Evolutionary conservation across 2,888 invertebrate genomes (phyloP), one percentile per base, ranked within the genome.

Genomic region (Tetropium fuscum): DNA sequence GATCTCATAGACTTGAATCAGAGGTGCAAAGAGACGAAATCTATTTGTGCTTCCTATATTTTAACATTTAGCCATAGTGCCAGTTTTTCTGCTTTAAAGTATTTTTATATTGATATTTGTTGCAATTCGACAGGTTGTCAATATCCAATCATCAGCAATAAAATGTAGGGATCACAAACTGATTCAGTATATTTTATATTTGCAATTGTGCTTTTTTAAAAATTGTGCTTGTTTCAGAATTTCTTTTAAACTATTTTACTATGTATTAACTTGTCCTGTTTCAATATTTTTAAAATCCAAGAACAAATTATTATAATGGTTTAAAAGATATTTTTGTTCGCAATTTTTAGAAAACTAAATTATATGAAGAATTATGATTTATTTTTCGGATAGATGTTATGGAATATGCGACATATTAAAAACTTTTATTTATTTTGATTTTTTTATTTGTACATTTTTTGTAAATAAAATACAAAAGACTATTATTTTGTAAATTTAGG

Each of bases 401-500:
- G 10, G 20, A 27, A 11, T 51, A 40, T 32, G 47, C 40, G 2
- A 8, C 10, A 40, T 40, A 10, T 56, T 56, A 56, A 41, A 43
- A 36, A 22, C 43, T 22, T 67, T 55, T 63, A 56, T 64, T 58
- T 64, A 64, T 65, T 57, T 63, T 49, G 34, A 64, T 53, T 67
- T 69, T 64, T 71, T 63, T 70, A 63, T 71, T 53, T 74, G 67
- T 73, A 71, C 69, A 71, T 73, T 74, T 72, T 69, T 69, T 76
- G 74, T 76, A 75, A 43, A 75, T 73, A 74, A 64, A 65, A 73
- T 68, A 61, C 54, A 71, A 67, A 72, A 74, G 72, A 74, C 73
- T 74, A 73, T 71, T 75, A 74, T 73, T 72, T 74, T 77, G 74
- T 78, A 76, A 75, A 75, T 75, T 68, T 77, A 76, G 73, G 67